phyloP scores from a whole-genome alignment of 2,113 vertebrate species.

The Paraplagusia blochii region DNA sequence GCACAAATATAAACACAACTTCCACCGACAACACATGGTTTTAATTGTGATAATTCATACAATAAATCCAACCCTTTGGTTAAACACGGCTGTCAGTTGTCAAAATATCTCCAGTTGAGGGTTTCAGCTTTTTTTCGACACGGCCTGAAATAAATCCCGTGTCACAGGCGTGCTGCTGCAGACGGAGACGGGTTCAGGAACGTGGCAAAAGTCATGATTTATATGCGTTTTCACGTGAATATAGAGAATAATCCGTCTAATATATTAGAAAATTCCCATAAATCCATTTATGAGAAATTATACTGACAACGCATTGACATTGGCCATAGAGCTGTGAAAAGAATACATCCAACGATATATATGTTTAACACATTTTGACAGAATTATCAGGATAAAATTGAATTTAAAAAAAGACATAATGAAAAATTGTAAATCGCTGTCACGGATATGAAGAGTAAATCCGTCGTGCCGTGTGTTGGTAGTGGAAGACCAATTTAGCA shows the following conservation, averaged over 20 bases:
- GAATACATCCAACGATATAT: neutral
- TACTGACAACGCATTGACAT: neutral
- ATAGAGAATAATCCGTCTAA: too few relatives aligned
- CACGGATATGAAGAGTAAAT: constrained; percentile 5
- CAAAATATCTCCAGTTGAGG: constrained; percentile 1
- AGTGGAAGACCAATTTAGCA: constrained; percentile 4
- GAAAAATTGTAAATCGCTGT: constrained; percentile 3
- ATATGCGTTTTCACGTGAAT: too few relatives aligned
- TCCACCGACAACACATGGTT: neutral
- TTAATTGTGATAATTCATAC: neutral
- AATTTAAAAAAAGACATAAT: neutral
- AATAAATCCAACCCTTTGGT: neutral
- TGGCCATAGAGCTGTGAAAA: neutral
- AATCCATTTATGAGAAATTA: neutral
- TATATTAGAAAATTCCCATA: too few relatives aligned
- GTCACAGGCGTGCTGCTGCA: neutral
- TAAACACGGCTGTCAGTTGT: neutral
- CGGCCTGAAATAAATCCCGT: neutral
- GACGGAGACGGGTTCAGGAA: constrained; percentile 1
- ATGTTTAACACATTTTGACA: neutral
- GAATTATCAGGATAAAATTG: neutral
- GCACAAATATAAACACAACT: neutral
- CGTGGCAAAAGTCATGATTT: constrained; percentile 9
- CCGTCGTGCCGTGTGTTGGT: neutral
- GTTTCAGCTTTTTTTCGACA: constrained; percentile 4